A percentile compares a stretch with the other conserved stretches of the same genome.
Conservation (phyloP, 1,140 invertebrate species). For the Triops longicaudatus region DNA sequence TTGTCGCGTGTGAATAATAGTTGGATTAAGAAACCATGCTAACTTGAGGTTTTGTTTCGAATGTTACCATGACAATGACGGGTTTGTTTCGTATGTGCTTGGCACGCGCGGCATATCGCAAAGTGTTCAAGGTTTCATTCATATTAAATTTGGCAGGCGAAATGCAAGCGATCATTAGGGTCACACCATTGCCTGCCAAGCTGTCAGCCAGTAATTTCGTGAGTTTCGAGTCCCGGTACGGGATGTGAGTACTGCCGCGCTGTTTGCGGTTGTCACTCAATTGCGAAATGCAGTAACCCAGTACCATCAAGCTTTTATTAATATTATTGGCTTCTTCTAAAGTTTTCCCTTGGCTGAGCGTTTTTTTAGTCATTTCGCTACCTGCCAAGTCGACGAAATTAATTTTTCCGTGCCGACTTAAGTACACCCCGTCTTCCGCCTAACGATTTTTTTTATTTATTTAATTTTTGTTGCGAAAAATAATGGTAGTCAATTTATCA, state of each 20-base stretch:
- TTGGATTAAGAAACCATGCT: neutral
- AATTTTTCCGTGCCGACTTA: slow-evolving; percentile 79
- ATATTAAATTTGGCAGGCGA: slow-evolving; percentile 76
- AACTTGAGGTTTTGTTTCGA: neutral
- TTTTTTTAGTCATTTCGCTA: slow-evolving; percentile 89
- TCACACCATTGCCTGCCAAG: slow-evolving; percentile 87
- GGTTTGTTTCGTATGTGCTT: slow-evolving; percentile 83
- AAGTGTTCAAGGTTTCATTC: slow-evolving; percentile 82
- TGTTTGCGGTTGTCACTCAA: slow-evolving; percentile 70
- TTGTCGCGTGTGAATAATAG: neutral
- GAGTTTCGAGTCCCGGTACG: slow-evolving; percentile 85
- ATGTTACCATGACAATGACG: slow-evolving; percentile 78
- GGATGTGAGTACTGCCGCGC: slow-evolving; percentile 68
- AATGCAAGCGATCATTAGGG: slow-evolving; percentile 89
- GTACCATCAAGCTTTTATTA: slow-evolving; percentile 90
- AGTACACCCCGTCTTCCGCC: slow-evolving; percentile 66
- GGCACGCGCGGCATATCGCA: slow-evolving; percentile 75
- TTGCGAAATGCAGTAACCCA: slow-evolving; percentile 89
- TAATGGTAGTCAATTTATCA: neutral
- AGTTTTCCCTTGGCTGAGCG: slow-evolving; percentile 81
- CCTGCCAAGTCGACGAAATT: slow-evolving; percentile 93
- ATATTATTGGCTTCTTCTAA: slow-evolving; percentile 91
- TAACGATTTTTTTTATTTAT: slow-evolving; percentile 35
- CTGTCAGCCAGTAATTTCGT: slow-evolving; percentile 88
- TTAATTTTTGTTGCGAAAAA: neutral